phyloP scores from a whole-genome alignment of 37 sponge, comb jelly and placozoan species.

The Hexactinellida sp. region DNA sequence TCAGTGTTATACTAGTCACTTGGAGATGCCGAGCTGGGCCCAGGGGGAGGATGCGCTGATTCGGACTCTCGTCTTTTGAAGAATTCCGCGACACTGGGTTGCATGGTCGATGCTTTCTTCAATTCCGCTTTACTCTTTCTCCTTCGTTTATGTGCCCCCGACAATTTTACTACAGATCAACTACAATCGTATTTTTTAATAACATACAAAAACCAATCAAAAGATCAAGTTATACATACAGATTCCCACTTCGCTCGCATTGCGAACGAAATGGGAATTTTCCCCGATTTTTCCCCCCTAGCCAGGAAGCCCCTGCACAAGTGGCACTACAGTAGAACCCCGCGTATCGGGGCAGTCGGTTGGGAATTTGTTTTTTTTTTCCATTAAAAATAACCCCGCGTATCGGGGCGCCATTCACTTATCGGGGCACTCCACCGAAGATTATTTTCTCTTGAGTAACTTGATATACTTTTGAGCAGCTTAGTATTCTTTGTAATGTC shows the following conservation, averaged over 20 bases:
- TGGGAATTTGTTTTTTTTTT: too few species aligned
- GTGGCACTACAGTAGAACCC: too few species aligned
- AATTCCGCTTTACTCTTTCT: not conserved
- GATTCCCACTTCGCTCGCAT: not conserved
- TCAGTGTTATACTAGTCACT: not conserved
- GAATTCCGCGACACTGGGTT: not conserved
- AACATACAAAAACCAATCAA: not conserved
- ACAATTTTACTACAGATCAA: not conserved
- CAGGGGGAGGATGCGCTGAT: not conserved
- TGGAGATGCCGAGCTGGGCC: not conserved
- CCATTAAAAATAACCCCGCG: too few species aligned
- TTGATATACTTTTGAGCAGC: too few species aligned
- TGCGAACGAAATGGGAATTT: not conserved
- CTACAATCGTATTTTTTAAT: not conserved
- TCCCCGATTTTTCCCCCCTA: not conserved
- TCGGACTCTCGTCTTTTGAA: not conserved
- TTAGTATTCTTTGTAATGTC: too few species aligned
- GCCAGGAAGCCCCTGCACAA: too few species aligned
- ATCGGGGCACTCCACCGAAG: too few species aligned
- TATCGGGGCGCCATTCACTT: too few species aligned
- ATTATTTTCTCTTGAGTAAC: too few species aligned
- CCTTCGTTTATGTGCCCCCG: not conserved
- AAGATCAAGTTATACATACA: not conserved
- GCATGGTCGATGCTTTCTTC: not conserved
- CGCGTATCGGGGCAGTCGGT: too few species aligned